Base-by-base conservation (phyloP, 2,113 vertebrate species). In the Prochilodus magdalenae region DNA sequence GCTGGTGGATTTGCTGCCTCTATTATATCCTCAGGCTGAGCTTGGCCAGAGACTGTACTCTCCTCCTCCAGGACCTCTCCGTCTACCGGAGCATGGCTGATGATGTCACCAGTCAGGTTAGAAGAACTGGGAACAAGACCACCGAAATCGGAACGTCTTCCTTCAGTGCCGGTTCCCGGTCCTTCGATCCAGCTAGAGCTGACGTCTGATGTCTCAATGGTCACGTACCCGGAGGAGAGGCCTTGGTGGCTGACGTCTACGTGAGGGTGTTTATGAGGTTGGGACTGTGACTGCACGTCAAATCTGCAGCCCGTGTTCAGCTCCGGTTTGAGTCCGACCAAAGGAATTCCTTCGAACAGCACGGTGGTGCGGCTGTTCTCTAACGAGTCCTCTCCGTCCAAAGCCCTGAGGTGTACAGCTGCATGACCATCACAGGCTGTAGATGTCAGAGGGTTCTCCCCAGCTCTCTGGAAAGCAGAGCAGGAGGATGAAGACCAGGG, bases 41-140 rank as follows among this genome's bases (percentile, higher is more conserved):
- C 63, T 0, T 70, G 83, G 63, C 12, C 73, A 20, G 87, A 84
- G n/a, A 75, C 47, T 26, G 82, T 82, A 84, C 72, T 87, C 26
- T 72, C 87, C 57, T 66, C 74, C n/a, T 92, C 92, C 14, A 92
- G 51, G 29, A 90, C 85, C 15, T 91, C 89, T 65, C 89, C 91
- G 79, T 93, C 92, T 33, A 93, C 76, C 7, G 90, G 91, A 30
- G 91, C 88, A 27, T 92, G 85, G 79, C 77, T 90, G 11, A 93
- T 91, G 73, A 94, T 93, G 86, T 91, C 87, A 27, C 78, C 22
- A 10, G 86, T 83, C 67, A 85, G 81, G 22, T 86, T 79, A 22
- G 86, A 86, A 14, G 83, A 79, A 69, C 86, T 89, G 69, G 91
- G 84, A 40, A 87, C 86, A 83, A 89, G 44, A 47, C 65, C 71